Conservation (phyloP, 1,140 invertebrate species). For the Adoxophyes honmai region DNA sequence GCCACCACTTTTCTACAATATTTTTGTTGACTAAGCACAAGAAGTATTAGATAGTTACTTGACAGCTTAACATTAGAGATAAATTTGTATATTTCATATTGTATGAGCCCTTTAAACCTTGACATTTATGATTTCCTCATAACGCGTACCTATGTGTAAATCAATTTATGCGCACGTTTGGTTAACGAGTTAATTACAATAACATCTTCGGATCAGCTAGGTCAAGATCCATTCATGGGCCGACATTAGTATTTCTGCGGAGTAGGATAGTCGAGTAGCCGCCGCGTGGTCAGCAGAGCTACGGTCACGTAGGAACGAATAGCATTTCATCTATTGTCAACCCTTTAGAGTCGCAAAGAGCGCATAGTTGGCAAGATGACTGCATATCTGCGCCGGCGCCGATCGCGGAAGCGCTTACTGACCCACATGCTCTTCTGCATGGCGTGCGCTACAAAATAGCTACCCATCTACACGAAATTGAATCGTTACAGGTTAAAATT, state of each 20-base stretch:
- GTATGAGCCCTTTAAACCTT: slow-evolving; percentile 1
- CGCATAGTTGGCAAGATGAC: slow-evolving; percentile 35
- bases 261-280: too few species aligned
- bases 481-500: slow-evolving; percentile 15
- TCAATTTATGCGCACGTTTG: not conserved
- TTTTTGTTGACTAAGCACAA: not conserved
- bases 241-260: too few species aligned
- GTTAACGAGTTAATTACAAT: slow-evolving; percentile 1
- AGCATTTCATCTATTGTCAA: not conserved
- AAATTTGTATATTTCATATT: not conserved
- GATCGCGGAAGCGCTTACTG: slow-evolving; percentile 46
- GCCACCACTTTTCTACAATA: not conserved
- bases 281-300: too few species aligned
- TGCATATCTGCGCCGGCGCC: slow-evolving; percentile 31
- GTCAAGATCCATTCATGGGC: slow-evolving; percentile 4
- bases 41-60: too few species aligned
- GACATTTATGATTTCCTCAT: slow-evolving; percentile 7
- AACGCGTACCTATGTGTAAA: not conserved
- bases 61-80: not conserved
- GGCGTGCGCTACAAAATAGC: slow-evolving; percentile 35
- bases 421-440: slow-evolving; percentile 41
- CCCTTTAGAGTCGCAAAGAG: slow-evolving; percentile 17
- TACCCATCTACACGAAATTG: slow-evolving; percentile 8
- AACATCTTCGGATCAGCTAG: not conserved
- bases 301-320: too few species aligned